These are phyloP conservation scores for Macaca mulatta DNA, from an alignment of 2,113 vertebrate genomes.

Conservation along the genomic window DNA sequence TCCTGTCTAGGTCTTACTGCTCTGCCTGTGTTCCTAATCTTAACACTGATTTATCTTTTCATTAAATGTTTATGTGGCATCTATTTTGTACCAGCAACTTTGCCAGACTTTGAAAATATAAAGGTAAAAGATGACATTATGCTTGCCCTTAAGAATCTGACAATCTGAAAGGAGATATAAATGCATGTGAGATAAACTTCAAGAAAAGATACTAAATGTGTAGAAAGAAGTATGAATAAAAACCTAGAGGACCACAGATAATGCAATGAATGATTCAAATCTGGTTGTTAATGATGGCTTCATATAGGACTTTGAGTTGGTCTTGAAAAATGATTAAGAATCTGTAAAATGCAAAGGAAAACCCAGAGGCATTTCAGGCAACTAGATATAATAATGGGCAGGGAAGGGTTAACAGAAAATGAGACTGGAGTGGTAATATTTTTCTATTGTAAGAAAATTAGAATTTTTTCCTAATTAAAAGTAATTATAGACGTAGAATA, in stretches of 20 bases:
- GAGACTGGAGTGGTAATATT: neutral
- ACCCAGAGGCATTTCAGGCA: neutral
- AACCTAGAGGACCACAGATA: neutral
- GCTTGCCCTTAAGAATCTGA: neutral
- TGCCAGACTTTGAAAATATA: neutral
- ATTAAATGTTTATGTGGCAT: neutral
- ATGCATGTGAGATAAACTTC: neutral
- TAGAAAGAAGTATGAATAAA: neutral
- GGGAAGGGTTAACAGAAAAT: neutral
- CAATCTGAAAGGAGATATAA: neutral
- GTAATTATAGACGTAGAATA: neutral
- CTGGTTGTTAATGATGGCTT: neutral
- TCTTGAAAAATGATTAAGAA: conserved; percentile 13
- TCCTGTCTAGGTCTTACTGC: neutral
- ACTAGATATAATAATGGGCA: neutral
- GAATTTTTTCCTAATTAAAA: neutral
- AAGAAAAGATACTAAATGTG: neutral
- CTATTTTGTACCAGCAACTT: neutral
- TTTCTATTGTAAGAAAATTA: neutral
- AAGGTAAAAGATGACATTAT: neutral
- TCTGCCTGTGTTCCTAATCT: neutral
- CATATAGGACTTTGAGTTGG: neutral
- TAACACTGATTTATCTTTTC: neutral
- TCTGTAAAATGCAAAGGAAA: neutral
- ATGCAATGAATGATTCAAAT: neutral